These are phyloP conservation scores for Telenomus remus DNA, from an alignment of 1,140 invertebrate species.

Conservation along the genomic window DNA sequence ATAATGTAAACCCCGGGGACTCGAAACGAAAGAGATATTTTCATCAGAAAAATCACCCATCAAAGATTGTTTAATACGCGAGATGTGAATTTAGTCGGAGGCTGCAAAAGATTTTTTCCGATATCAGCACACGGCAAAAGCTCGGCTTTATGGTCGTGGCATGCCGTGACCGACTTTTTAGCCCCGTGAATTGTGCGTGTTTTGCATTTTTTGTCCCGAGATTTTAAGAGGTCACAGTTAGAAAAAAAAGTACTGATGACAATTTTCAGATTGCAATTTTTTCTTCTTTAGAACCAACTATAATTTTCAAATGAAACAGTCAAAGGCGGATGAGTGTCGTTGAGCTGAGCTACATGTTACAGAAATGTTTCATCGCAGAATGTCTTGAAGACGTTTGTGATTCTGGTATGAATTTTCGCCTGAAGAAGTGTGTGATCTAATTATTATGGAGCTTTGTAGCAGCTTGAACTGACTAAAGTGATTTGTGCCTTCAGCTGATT, in stretches of 20 bases:
- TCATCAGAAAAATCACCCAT: not conserved
- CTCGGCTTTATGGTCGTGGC: not conserved
- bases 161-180: not conserved
- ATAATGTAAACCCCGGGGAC: too few species aligned
- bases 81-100: not conserved
- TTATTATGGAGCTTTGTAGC: not conserved
- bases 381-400: not conserved
- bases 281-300: too few species aligned
- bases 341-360: too few species aligned
- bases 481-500: slow-evolving; percentile 7
- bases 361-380: too few species aligned
- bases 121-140: not conserved
- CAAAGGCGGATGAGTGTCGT: too few species aligned
- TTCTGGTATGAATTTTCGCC: not conserved
- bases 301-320: too few species aligned
- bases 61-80: slow-evolving; percentile 1
- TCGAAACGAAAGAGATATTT: not conserved
- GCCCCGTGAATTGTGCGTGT: not conserved
- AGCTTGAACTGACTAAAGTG: slow-evolving; percentile 8
- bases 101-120: slow-evolving; percentile 2
- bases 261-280: not conserved
- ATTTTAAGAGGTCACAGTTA: not conserved
- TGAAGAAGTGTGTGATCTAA: slow-evolving; percentile 6
- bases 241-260: not conserved
- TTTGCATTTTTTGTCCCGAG: not conserved